Evolutionary conservation across 2,797 vertebrate genomes (phyloP).

Genomic region (Eospalax fontanierii): DNA sequence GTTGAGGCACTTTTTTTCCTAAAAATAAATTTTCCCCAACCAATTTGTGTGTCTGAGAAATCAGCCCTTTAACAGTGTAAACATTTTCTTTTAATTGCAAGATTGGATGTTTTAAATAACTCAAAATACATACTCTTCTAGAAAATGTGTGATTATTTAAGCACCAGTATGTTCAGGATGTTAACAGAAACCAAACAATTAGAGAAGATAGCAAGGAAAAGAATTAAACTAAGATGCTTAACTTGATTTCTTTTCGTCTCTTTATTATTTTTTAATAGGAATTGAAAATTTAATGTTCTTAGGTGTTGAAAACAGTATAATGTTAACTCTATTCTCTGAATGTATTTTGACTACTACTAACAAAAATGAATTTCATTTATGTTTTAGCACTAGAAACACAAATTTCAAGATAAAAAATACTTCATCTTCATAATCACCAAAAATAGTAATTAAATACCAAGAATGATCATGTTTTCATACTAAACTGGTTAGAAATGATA

Average conservation of each 20-base stretch:
- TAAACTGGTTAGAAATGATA: background rate
- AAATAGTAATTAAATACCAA: conserved; percentile 23
- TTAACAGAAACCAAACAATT: conserved; percentile 52
- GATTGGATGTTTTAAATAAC: conserved; percentile 66
- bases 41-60: conserved; percentile 42
- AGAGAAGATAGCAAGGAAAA: conserved; percentile 54
- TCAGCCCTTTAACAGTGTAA: conserved; percentile 44
- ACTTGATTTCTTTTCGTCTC: conserved; percentile 41
- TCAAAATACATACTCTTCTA: conserved; percentile 60
- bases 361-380: conserved; percentile 50
- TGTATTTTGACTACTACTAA: conserved; percentile 46
- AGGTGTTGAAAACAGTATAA: conserved; percentile 9
- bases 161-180: conserved; percentile 38
- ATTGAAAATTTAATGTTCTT: conserved; percentile 3
- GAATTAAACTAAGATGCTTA: conserved; percentile 34
- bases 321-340: conserved; percentile 22
- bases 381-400: conserved; percentile 9
- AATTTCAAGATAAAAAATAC: conserved; percentile 15
- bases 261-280: conserved; percentile 49
- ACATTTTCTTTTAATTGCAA: conserved; percentile 50
- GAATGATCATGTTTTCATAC: background rate
- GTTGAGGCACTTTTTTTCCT: conserved; percentile 14
- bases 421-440: conserved; percentile 31
- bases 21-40: conserved; percentile 53
- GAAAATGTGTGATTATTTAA: conserved; percentile 53